Conservation (phyloP, 1,140 invertebrate genomes). For the Lucilia cuprina region DNA sequence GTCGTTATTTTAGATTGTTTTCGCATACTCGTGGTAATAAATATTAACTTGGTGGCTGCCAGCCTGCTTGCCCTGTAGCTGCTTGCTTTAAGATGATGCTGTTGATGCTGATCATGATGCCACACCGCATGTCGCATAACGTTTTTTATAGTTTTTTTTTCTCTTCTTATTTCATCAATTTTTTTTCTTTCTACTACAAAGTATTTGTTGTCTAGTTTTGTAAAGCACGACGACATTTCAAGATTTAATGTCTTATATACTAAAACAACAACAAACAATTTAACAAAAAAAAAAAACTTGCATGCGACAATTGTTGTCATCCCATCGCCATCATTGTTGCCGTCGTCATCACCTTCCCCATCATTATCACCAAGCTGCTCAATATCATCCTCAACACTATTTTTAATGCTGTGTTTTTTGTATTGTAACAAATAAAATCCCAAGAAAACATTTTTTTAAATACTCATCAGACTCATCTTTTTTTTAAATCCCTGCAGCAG, state of each 20-base stretch:
- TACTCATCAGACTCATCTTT: not conserved
- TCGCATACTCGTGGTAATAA: not conserved
- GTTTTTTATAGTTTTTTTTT: not conserved
- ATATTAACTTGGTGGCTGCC: not conserved
- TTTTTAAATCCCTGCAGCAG: not conserved
- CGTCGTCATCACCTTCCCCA: not conserved
- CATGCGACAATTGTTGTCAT: not conserved
- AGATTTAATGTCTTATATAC: not conserved
- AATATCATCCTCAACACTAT: not conserved
- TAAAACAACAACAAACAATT: not conserved
- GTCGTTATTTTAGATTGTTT: too few relatives aligned
- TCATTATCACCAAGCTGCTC: not conserved
- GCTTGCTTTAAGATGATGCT: not conserved
- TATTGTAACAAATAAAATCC: not conserved
- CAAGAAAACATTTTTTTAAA: not conserved
- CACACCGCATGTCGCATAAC: conserved; percentile 23
- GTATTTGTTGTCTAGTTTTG: not conserved
- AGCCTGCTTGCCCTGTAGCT: not conserved
- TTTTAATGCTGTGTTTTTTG: not conserved
- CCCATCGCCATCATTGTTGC: not conserved
- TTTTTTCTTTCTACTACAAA: not conserved
- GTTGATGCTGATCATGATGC: not conserved
- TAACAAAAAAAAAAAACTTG: not conserved
- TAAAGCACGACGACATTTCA: conserved; percentile 7
- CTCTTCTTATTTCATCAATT: not conserved